Percentiles rank a stretch among this genome's conserved stretches.
Evolutionary conservation across 2,797 vertebrate genomes (phyloP).

Genomic region (Gymnocypris eckloni): DNA sequence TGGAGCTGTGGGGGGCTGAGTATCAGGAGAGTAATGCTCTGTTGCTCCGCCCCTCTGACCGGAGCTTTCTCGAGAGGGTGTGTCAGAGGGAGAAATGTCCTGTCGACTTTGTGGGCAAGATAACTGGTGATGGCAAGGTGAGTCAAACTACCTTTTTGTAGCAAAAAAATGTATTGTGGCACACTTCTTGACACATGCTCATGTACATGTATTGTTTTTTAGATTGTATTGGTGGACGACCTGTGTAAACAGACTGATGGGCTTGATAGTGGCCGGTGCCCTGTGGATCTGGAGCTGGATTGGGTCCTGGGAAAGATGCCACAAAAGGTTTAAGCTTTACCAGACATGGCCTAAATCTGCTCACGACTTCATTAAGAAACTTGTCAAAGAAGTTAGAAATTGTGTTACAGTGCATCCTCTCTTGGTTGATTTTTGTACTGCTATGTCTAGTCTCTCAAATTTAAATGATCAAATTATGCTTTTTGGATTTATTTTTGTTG

Average conservation of each 20-base stretch:
- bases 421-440: conserved; percentile 10
- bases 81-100: conserved; percentile 89
- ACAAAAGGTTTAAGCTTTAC: conserved; percentile 78
- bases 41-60: conserved; percentile 77
- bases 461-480: neutral
- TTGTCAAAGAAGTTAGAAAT: neutral
- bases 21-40: conserved; percentile 95
- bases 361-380: neutral
- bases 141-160: conserved; percentile 37
- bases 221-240: conserved; percentile 91
- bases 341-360: neutral
- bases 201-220: neutral
- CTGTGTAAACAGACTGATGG: conserved; percentile 53
- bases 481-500: neutral
- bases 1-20: conserved; percentile 95
- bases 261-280: conserved; percentile 65
- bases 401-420: conserved; percentile 4
- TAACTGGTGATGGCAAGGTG: conserved; percentile 87
- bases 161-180: neutral
- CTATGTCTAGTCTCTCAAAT: neutral
- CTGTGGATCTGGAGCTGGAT: conserved; percentile 90
- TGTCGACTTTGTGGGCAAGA: conserved; percentile 86
- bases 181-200: neutral
- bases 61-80: conserved; percentile 78
- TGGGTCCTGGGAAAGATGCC: conserved; percentile 97